Conservation (phyloP, 2,797 vertebrate genomes). For the Acomys russatus region DNA sequence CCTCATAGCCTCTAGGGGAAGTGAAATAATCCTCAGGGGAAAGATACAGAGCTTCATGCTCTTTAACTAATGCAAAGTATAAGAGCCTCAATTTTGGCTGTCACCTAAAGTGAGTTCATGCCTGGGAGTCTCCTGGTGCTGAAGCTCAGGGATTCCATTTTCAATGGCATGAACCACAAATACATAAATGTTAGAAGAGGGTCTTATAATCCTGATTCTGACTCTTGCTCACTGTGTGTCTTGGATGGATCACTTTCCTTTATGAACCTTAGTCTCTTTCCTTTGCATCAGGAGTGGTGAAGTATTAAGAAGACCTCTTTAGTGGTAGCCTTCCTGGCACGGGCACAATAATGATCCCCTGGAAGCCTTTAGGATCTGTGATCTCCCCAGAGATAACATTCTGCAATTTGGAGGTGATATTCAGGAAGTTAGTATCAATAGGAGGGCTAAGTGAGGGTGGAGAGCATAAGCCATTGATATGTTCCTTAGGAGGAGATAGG, state of each 20-base stretch:
- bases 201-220: not conserved
- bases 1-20: not conserved
- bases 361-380: not conserved
- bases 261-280: not conserved
- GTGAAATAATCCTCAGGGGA: not conserved
- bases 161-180: not conserved
- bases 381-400: not conserved
- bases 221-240: not conserved
- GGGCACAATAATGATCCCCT: not conserved
- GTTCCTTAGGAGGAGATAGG: not conserved
- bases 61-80: not conserved
- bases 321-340: not conserved
- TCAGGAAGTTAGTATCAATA: not conserved
- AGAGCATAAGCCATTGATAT: not conserved
- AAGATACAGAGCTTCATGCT: not conserved
- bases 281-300: not conserved
- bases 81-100: not conserved
- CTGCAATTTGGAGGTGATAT: not conserved
- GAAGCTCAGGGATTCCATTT: not conserved
- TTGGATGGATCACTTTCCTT: not conserved
- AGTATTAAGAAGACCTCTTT: not conserved
- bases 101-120: not conserved
- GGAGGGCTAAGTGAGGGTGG: not conserved
- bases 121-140: not conserved
- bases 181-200: not conserved